Evolutionary conservation across 2,797 vertebrate genomes (phyloP).

Genomic region (Astyanax mexicanus): DNA sequence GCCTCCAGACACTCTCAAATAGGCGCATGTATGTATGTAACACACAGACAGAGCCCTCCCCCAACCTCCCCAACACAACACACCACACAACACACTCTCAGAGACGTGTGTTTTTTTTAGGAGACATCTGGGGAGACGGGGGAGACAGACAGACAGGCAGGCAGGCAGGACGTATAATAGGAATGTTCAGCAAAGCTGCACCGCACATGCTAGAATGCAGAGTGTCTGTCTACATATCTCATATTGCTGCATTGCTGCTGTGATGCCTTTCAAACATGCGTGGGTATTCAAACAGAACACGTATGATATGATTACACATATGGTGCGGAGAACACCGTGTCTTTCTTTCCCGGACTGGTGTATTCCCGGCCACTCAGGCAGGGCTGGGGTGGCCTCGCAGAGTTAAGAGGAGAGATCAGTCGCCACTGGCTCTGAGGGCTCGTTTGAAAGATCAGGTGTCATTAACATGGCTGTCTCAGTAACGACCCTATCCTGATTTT

Average conservation of each 20-base stretch:
- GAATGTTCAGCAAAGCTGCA: slow-evolving; percentile 77
- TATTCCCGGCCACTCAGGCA: slow-evolving; percentile 17
- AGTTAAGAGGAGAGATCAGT: slow-evolving; percentile 8
- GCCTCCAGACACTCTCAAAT: slow-evolving; percentile 40
- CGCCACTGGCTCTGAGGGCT: slow-evolving; percentile 24
- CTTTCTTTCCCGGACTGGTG: slow-evolving; percentile 15
- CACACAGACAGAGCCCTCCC: slow-evolving; percentile 30
- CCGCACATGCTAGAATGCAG: slow-evolving; percentile 66
- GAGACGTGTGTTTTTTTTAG: slow-evolving; percentile 76
- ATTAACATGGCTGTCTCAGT: slow-evolving; percentile 69
- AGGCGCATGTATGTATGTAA: slow-evolving; percentile 59
- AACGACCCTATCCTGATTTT: slow-evolving; percentile 84
- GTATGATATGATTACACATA: slow-evolving; percentile 71
- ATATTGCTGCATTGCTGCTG: slow-evolving; percentile 4
- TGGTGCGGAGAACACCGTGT: slow-evolving; percentile 64
- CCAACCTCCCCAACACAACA: slow-evolving; percentile 25
- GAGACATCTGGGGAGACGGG: slow-evolving; percentile 77
- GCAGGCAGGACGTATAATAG: slow-evolving; percentile 71
- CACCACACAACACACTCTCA: slow-evolving; percentile 62
- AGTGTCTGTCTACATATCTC: slow-evolving; percentile 37
- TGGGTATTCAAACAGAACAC: slow-evolving; percentile 68
- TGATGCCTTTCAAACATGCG: slow-evolving; percentile 32
- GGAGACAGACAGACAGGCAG: slow-evolving; percentile 68
- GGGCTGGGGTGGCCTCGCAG: background rate
- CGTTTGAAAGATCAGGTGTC: slow-evolving; percentile 50